These are phyloP conservation scores for Nephrotoma guestfalica DNA, from an alignment of 2,888 invertebrate species.

Conservation along the genomic window DNA sequence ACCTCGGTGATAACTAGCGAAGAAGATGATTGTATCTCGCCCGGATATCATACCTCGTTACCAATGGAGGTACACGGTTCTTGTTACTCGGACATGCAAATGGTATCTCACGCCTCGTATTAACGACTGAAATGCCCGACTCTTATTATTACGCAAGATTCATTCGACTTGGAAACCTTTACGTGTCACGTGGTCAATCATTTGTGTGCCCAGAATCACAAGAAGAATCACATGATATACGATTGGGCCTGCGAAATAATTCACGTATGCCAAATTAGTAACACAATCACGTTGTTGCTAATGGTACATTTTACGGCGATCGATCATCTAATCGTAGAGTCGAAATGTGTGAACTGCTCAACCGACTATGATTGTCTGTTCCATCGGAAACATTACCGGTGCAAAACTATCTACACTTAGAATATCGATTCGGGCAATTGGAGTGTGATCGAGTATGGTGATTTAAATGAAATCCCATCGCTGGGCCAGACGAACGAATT, in stretches of 20 bases:
- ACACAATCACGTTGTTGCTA: constrained; percentile 25
- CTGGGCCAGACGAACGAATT: constrained; percentile 18
- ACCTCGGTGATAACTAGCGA: constrained; percentile 33
- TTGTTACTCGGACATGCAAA: constrained; percentile 33
- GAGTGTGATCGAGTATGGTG: constrained; percentile 31
- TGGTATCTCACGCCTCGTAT: constrained; percentile 31
- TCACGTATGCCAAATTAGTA: constrained; percentile 28
- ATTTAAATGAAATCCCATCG: constrained; percentile 22
- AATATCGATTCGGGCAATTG: constrained; percentile 30
- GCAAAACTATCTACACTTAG: constrained; percentile 31
- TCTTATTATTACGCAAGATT: constrained; percentile 30
- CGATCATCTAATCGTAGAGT: constrained; percentile 19
- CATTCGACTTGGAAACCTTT: constrained; percentile 32
- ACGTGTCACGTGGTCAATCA: constrained; percentile 30
- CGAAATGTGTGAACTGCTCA: constrained; percentile 26
- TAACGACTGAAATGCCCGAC: constrained; percentile 28
- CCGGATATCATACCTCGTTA: constrained; percentile 31
- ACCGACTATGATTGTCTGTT: constrained; percentile 25
- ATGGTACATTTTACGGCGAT: constrained; percentile 32
- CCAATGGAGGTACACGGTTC: constrained; percentile 33
- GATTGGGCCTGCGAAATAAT: constrained; percentile 32
- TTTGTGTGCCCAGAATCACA: constrained; percentile 31
- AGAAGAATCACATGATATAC: constrained; percentile 31
- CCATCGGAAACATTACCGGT: constrained; percentile 29
- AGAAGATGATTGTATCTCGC: constrained; percentile 33